Conservation (phyloP, 2,113 vertebrate species). For the Hepsetus odoe region DNA sequence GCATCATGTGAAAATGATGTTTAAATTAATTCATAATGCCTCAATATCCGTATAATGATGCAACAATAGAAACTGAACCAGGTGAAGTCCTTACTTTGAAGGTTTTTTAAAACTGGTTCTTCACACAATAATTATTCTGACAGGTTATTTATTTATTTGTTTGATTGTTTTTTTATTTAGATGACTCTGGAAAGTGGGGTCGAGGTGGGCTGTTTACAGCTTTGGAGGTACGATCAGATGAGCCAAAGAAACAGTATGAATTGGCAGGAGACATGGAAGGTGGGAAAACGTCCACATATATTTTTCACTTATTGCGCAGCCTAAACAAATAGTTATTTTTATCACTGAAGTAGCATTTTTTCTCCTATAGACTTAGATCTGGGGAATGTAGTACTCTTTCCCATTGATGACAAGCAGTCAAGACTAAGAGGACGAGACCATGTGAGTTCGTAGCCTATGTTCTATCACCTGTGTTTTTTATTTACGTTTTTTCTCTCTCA, state of each 20-base stretch:
- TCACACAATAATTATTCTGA: not conserved
- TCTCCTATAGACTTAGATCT: constrained; percentile 82
- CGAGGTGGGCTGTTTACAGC: constrained; percentile 90
- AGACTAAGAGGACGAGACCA: constrained; percentile 82
- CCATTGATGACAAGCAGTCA: constrained; percentile 88
- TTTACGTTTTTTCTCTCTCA: not conserved
- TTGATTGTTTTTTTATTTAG: no score
- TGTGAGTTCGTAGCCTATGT: constrained; percentile 67
- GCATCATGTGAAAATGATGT: not conserved
- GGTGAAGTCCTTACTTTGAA: not conserved
- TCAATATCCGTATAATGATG: not conserved
- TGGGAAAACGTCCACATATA: constrained; percentile 54
- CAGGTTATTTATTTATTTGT: not conserved
- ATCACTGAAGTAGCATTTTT: constrained; percentile 40
- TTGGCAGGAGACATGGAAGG: constrained; percentile 92
- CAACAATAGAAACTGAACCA: not conserved
- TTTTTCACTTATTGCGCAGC: no score
- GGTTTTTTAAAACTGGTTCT: not conserved
- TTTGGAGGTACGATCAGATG: constrained; percentile 82
- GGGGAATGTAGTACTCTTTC: constrained; percentile 86
- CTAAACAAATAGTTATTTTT: not conserved
- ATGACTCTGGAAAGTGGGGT: constrained; percentile 91
- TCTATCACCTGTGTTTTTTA: not conserved
- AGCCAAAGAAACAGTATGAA: constrained; percentile 85
- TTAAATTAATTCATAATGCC: not conserved